Base-by-base conservation (phyloP, 2,888 invertebrate genomes). In the Gryllus longicercus region DNA sequence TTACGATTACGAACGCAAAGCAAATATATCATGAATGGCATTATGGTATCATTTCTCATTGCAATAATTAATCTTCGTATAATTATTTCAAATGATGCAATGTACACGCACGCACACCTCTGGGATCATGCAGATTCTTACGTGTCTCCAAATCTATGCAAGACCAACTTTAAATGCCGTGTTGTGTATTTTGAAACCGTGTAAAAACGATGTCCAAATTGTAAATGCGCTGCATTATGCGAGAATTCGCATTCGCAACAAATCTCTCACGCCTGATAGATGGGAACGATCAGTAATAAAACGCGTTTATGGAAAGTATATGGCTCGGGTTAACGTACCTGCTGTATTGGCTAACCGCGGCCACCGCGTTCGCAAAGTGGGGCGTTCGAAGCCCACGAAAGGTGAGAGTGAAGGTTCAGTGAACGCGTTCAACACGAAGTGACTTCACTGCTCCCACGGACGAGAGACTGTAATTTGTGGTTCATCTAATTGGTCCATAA, bases 301-400 rank as follows among this genome's bases (percentile, higher is more conserved):
- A 63, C 14, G n/a, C 63, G n/a, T 63, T 63, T 63, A 63, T 63
- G 63, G 63, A 63, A n/a, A 63, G 63, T 63, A 14, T n/a, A 18
- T 63, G 63, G 63, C 63, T 63, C 38, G 63, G 63, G 63, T 63
- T 63, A 63, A 63, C n/a, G 63, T n/a, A 63, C 63, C n/a, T n/a
- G 63, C 38, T 38, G n/a, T 14, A 63, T 63, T 63, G 63, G 63
- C 63, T 63, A 63, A 63, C 63, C 4, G 63, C 63, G 63, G n/a
- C 14, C n/a, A 5, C 16, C 12, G n/a, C 14, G 63, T 63, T 63
- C n/a, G 63, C 63, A n/a, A 63, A 63, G 63, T 63, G 63, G 63
- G n/a, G 63, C 63, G n/a, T 63, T n/a, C n/a, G 63, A 63, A 63
- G 16, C n/a, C 63, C 12, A n/a, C 63, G 14, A 63, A 63, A 63